Base-by-base conservation (phyloP, 1,140 invertebrate genomes). In the Papilio aristodemus region DNA sequence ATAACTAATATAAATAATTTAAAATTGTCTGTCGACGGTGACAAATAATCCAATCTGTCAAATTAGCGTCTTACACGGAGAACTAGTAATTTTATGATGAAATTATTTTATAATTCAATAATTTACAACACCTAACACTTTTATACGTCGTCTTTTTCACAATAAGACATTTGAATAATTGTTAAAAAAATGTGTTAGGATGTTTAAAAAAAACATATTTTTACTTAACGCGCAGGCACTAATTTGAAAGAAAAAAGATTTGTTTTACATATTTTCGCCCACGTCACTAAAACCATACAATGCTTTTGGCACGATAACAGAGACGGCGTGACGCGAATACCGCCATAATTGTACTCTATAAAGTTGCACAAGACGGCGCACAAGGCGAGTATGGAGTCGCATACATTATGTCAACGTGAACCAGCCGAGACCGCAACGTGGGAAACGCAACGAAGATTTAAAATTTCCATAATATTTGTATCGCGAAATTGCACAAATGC, bases 381-480 rank as follows among this genome's bases (percentile, higher is more conserved):
- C 57, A 57, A 67, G 57, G 70, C 70, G 72, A 73, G 76, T 77
- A 78, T 78, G 74, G 78, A 79, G 71, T 77, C 75, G 83, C 81
- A 86, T 82, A 81, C 80, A 85, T 85, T 84, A 85, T 77, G 69
- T 77, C 77, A 75, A 76, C 71, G 75, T 81, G 81, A 74, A 63
- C 74, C 79, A 84, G 81, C 68, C 17, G 38, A 67, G 62, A 66
- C 58, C 67, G 41, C 69, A 76, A 83, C 86, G 87, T 89, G 87
- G 85, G 85, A 89, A 88, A 80, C 75, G 68, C 67, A 59, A 67
- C 74, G 73, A 74, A 72, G 78, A 86, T 85, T 86, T 86, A 72
- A 89, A 85, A 89, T 87, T 77, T 86, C 81, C 84, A 87, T 87
- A 86, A 89, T 87, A 89, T 87, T 87, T 85, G 83, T 87, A 86